phyloP scores from a whole-genome alignment of 2,113 vertebrate genomes.

The Scomber japonicus region DNA sequence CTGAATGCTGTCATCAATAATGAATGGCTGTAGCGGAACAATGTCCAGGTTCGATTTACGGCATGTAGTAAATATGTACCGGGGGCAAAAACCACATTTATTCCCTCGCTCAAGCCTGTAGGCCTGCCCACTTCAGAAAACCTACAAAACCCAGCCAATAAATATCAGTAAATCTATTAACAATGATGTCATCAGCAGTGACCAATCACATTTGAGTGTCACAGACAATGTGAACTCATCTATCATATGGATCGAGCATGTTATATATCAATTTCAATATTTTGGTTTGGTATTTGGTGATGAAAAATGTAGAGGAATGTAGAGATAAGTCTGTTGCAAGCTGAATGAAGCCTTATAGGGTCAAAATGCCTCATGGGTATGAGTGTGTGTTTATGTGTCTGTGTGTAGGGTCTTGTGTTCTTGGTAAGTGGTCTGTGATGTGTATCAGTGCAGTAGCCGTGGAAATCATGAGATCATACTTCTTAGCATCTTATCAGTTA shows the following conservation, averaged over 20 bases:
- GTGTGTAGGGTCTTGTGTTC: constrained; percentile 40
- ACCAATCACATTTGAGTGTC: constrained; percentile 32
- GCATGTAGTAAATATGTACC: constrained; percentile 64
- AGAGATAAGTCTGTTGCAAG: neutral
- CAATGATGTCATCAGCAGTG: constrained; percentile 45
- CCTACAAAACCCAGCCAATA: constrained; percentile 42
- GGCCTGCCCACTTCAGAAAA: constrained; percentile 33
- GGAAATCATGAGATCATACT: constrained; percentile 73
- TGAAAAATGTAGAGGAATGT: neutral
- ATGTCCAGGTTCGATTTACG: constrained; percentile 69
- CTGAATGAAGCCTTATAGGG: constrained; percentile 61
- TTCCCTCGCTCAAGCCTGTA: neutral
- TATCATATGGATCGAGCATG: constrained; percentile 16
- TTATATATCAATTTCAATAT: neutral
- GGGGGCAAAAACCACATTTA: constrained; percentile 44
- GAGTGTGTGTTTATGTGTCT: constrained; percentile 8
- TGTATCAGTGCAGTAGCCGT: constrained; percentile 70
- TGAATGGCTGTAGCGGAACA: constrained; percentile 70
- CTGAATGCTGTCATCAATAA: constrained; percentile 77
- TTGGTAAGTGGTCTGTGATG: constrained; percentile 57
- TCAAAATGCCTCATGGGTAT: constrained; percentile 44
- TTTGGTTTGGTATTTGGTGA: neutral
- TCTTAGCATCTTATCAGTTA: constrained; percentile 63
- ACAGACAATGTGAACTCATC: constrained; percentile 8
- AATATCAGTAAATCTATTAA: constrained; percentile 51